Evolutionary conservation across 2,888 invertebrate genomes (phyloP), one percentile per base, ranked within the genome.

Genomic region (Phaonia tiefii): DNA sequence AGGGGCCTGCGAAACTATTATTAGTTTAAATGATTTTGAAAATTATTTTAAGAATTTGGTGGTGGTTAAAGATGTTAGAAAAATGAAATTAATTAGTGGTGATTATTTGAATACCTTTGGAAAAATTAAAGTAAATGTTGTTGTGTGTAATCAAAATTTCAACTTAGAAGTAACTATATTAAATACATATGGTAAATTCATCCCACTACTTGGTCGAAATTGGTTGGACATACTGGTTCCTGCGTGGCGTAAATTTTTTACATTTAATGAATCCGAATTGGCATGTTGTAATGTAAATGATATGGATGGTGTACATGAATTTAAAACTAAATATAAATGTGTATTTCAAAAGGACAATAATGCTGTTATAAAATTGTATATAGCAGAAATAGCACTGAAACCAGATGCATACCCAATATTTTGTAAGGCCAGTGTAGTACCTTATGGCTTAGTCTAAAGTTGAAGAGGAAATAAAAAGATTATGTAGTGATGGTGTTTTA

Each of bases 301-400:
- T 20, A 72, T 4, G n/a, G n/a, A n/a, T 10, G 10, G 37, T 7
- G 5, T 37, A 5, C 5, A 37, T 7, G 10, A 37, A 7, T 7
- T 10, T 37, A 37, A 37, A 10, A 37, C 4, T 7, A 37, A 37
- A 10, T 37, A 37, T 37, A 10, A 37, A 37, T 7, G 5, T 10
- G 10, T 37, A 7, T 37, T 37, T 37, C 10, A 5, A 7, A 37
- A 37, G 10, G 5, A 10, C 10, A 37, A 37, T 37, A 10, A 37
- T 37, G 5, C 37, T 4, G 46, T 71, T 22, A 77, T 77, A 8
- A 70, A 71, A 66, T n/a, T 46, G 44, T 58, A 66, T 58, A 71
- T 56, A 37, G 73, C 78, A 2, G 78, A 78, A 60, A 73, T 78
- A 8, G 58, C 13, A n/a, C n/a, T n/a, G n/a, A n/a, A n/a, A n/a